Evolutionary conservation across 2,888 invertebrate genomes (phyloP).

Genomic region (Drosophila multiciliata): DNA sequence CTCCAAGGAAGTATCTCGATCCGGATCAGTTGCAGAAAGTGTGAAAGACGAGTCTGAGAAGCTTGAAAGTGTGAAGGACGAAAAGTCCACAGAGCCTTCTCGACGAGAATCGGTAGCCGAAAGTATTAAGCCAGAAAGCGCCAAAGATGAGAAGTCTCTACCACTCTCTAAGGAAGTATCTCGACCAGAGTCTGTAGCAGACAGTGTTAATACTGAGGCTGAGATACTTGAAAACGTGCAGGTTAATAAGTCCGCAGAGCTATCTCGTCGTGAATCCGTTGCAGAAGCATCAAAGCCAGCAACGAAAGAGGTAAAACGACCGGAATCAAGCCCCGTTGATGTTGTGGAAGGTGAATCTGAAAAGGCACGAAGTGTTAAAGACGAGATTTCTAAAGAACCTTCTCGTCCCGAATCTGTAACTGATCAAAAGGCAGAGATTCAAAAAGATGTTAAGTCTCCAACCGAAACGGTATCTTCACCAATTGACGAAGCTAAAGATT

Average conservation of each 20-base stretch:
- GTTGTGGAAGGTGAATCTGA: slow-evolving; percentile 1
- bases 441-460: neutral
- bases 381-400: neutral
- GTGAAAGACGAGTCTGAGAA: neutral
- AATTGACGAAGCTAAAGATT: slow-evolving; percentile 1
- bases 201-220: neutral
- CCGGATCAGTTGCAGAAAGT: rapidly evolving
- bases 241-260: slow-evolving; percentile 29
- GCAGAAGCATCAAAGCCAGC: slow-evolving; percentile 21
- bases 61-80: neutral
- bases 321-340: slow-evolving; percentile 15
- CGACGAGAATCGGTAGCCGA: slow-evolving; percentile 39
- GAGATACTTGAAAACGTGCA: slow-evolving; percentile 4
- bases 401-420: neutral
- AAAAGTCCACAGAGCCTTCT: slow-evolving; percentile 8
- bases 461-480: slow-evolving; percentile 3
- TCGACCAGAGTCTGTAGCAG: slow-evolving; percentile 13
- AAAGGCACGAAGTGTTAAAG: neutral
- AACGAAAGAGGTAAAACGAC: slow-evolving; percentile 29
- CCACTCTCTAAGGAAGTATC: slow-evolving; percentile 15
- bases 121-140: slow-evolving; percentile 27
- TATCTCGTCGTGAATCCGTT: slow-evolving; percentile 45
- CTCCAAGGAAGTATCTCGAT: neutral
- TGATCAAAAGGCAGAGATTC: neutral
- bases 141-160: slow-evolving; percentile 33